These are phyloP conservation scores for Phylloscopus trochilus DNA, from an alignment of 2,113 vertebrate genomes.

Conservation along the genomic window DNA sequence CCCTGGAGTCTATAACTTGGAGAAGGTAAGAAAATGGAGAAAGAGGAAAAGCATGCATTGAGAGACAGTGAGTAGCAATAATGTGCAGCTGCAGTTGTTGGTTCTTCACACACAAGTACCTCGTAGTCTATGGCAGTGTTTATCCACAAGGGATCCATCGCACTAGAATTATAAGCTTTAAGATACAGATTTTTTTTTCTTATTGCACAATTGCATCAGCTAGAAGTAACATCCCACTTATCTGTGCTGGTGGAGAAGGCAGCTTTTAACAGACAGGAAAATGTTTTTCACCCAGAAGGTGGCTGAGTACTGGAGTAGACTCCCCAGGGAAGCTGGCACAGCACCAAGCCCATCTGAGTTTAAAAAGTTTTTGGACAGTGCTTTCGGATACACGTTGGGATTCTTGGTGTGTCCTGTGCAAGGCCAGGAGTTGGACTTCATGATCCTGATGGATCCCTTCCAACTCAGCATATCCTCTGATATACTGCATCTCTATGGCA, in stretches of 20 bases:
- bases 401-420: not conserved
- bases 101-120: not conserved
- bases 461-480: not conserved
- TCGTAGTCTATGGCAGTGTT: not conserved
- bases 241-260: not conserved
- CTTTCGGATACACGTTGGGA: not conserved
- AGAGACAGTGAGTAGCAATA: constrained; percentile 22
- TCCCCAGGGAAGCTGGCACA: not conserved
- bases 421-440: not conserved
- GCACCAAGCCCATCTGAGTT: not conserved
- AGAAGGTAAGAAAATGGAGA: not conserved
- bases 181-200: not conserved
- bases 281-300: not conserved
- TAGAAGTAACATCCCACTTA: not conserved
- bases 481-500: not conserved
- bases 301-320: not conserved
- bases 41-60: not conserved
- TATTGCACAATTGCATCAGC: not conserved
- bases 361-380: not conserved
- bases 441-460: not conserved
- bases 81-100: not conserved
- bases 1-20: not conserved
- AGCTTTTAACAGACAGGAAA: not conserved
- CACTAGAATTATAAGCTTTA: not conserved
- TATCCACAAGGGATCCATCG: not conserved